Evolutionary conservation across 2,888 invertebrate genomes (phyloP).

Genomic region (Morpho helenor): DNA sequence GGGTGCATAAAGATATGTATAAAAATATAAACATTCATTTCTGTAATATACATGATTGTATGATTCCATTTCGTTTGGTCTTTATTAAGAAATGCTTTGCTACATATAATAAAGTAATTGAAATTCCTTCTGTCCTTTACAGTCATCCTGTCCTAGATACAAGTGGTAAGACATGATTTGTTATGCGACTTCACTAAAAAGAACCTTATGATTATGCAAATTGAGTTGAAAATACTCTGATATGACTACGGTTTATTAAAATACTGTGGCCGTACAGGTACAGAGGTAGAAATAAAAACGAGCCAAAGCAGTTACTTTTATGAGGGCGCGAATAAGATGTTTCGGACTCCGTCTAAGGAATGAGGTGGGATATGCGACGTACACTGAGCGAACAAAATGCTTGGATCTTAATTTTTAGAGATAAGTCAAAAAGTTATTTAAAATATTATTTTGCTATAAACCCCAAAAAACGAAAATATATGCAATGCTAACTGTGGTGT

Average conservation of each 20-base stretch:
- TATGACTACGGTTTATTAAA: constrained; percentile 65
- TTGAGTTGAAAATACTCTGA: constrained; percentile 41
- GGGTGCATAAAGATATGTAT: too few species aligned
- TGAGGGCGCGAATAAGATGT: constrained; percentile 80
- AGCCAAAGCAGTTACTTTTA: constrained; percentile 78
- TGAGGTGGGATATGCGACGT: constrained; percentile 46
- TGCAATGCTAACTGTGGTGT: too few species aligned
- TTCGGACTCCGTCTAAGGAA: constrained; percentile 75
- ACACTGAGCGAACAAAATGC: constrained; percentile 35
- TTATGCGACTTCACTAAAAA: constrained; percentile 30
- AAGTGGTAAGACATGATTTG: constrained; percentile 72
- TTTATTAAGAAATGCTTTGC: constrained; percentile 22
- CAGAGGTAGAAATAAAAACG: constrained; percentile 76
- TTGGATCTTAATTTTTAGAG: constrained; percentile 9
- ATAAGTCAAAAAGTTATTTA: too few species aligned
- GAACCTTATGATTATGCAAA: constrained; percentile 24
- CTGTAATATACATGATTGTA: constrained; percentile 23
- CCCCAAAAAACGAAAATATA: too few species aligned
- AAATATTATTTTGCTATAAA: too few species aligned
- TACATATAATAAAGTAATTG: constrained; percentile 73
- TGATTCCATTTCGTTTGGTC: constrained; percentile 30
- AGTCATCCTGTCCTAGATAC: constrained; percentile 71
- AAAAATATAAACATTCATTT: not conserved
- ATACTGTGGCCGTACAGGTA: constrained; percentile 78
- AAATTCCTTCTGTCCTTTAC: constrained; percentile 73